A percentile compares a stretch with the other conserved stretches of the same genome.
Evolutionary conservation across 2,888 invertebrate genomes (phyloP).

Genomic region (Agriopis marginaria): DNA sequence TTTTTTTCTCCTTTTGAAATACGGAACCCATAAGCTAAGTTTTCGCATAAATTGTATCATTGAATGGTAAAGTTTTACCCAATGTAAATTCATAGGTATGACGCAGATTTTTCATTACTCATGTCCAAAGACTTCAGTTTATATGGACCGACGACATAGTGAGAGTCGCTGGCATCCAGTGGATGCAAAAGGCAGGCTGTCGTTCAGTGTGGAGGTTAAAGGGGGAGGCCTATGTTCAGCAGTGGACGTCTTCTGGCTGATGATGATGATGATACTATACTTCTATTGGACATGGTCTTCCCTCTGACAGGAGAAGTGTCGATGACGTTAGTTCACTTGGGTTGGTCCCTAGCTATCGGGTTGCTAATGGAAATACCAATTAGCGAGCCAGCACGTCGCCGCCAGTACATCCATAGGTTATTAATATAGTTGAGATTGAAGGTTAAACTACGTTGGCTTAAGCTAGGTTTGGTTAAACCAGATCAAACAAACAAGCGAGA

Average conservation of each 20-base stretch:
- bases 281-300: background rate
- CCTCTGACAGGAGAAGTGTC: slow-evolving; percentile 20
- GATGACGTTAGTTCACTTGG: slow-evolving; percentile 34
- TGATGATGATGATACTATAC: too few relatives aligned
- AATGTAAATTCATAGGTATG: background rate
- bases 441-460: slow-evolving; percentile 9
- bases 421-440: slow-evolving; percentile 15
- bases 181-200: too few relatives aligned
- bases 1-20: too few relatives aligned
- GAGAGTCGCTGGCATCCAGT: too few relatives aligned
- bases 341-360: slow-evolving; percentile 50
- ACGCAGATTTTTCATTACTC: slow-evolving; percentile 13
- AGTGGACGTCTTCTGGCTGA: too few relatives aligned
- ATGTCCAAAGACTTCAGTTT: too few relatives aligned
- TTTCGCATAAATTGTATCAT: too few relatives aligned
- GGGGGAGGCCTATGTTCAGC: too few relatives aligned
- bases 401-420: slow-evolving; percentile 31
- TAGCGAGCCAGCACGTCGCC: slow-evolving; percentile 36
- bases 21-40: too few relatives aligned
- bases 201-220: too few relatives aligned
- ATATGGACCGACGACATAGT: too few relatives aligned
- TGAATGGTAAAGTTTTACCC: background rate
- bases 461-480: background rate
- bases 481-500: background rate
- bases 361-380: slow-evolving; percentile 60